Base-by-base conservation (phyloP, 2,113 vertebrate species). In the Corythaeola cristata region DNA sequence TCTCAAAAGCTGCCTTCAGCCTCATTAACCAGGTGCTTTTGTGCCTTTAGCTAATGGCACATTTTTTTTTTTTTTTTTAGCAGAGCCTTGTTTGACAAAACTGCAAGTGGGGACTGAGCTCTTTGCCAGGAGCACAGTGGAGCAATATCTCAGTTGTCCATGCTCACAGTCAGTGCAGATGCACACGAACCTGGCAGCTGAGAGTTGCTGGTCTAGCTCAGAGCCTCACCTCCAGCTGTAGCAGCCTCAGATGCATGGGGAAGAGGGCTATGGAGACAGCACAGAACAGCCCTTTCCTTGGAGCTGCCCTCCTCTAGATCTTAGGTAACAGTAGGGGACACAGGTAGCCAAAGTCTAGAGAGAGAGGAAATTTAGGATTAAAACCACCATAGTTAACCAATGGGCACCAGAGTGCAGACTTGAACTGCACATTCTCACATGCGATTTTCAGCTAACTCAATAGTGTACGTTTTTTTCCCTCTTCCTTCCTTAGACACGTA, bases 331-430 rank as follows among this genome's bases (percentile, higher is more conserved):
- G n/a, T n/a, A 55, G 27, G 49, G 30, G 6, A 45, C 17, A 37
- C 0, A 3, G 24, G 33, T 33, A 41, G 33, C 20, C 22, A 20
- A 26, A 72, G 33, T 37, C 44, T 84, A 52, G 67, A 77, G 26
- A 84, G 33, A 56, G 18, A 60, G 37, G 44, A 89, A 44, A 80
- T 76, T 53, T 32, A 50, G 60, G 52, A 30, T 35, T 81, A 15
- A 69, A 85, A 84, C 0, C 1, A 2, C 13, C 1, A 1, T 50
- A 21, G 15, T 84, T 50, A 39, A n/a, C 32, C 10, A 3, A 17
- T 24, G 23, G 50, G 39, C 49, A 69, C 17, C 23, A 50, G 35
- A 23, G 17, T 52, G 30, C 8, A 20, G 41, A 56, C 33, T 56
- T 53, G 77, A 92, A 58, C 41, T 53, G 49, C 45, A 41, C 2